Base-by-base conservation (phyloP, 2,888 invertebrate genomes). In the Philaethria dido region DNA sequence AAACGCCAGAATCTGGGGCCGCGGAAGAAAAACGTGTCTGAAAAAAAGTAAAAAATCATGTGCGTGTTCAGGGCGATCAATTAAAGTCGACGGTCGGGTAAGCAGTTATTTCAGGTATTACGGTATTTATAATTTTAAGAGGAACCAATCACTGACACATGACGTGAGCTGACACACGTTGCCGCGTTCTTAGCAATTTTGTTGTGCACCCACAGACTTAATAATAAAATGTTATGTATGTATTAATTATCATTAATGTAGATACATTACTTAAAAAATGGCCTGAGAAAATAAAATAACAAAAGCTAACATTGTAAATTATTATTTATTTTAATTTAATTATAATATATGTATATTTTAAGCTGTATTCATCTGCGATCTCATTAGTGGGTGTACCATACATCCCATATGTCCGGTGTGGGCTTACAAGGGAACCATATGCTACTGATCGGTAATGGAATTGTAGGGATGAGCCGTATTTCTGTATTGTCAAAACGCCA, bases 1-100 rank as follows among this genome's bases (percentile, higher is more conserved):
- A 96, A 96, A 70, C 95, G 93, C 96, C 96, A 97, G 84, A 94
- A 96, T 0, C 94, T 88, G 6, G 94, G 94, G 1, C 94, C 95
- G 85, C 95, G 95, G 89, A 97, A 96, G 89, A 97, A 97, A 80
- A 95, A 96, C 0, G 96, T 96, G 73, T 93, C 96, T 96, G 89
- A n/a, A 89, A 90, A 47, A 16, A 5, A 52, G 42, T 29, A 4
- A 29, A 18, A 22, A 39, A 33, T 16, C 13, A 6, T 8, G 16
- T n/a, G 3, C 18, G 6, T 3, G 8, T 33, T 33, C n/a, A n/a
- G n/a, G n/a, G n/a, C n/a, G n/a, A n/a, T n/a, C n/a, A n/a, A n/a
- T n/a, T n/a, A n/a, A n/a, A n/a, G n/a, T n/a, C n/a, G n/a, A n/a
- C n/a, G n/a, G n/a, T n/a, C n/a, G n/a, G n/a, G n/a, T n/a, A n/a